Conservation (phyloP, 2,888 invertebrate genomes). For the Chrysopilus asiliformis region DNA sequence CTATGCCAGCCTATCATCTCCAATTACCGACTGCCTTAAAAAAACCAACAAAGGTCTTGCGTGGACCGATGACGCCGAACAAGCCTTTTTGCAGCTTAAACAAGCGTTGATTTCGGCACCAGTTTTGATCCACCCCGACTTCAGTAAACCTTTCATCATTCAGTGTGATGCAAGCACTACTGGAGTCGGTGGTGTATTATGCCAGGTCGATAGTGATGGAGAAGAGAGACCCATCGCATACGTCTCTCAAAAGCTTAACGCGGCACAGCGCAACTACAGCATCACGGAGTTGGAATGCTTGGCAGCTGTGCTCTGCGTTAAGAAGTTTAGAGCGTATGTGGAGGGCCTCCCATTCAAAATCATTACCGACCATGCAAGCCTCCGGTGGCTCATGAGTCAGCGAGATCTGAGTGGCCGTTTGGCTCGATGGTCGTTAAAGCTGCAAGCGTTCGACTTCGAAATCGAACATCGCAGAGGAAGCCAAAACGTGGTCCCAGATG, state of each 20-base stretch:
- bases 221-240: conserved; percentile 8
- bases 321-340: conserved; percentile 12
- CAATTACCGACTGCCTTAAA: conserved; percentile 1
- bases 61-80: neutral
- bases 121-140: neutral
- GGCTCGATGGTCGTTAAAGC: conserved; percentile 5
- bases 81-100: conserved; percentile 1
- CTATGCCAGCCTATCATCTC: neutral
- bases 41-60: neutral
- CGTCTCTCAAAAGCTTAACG: conserved; percentile 5
- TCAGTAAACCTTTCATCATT: conserved; percentile 1
- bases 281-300: conserved; percentile 15
- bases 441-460: conserved; percentile 3
- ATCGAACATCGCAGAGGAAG: conserved; percentile 6
- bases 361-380: conserved; percentile 16
- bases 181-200: conserved; percentile 5
- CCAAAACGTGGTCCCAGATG: conserved; percentile 6
- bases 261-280: conserved; percentile 6
- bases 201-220: neutral
- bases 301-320: conserved; percentile 11
- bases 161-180: conserved; percentile 1
- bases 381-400: conserved; percentile 6
- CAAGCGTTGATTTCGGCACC: neutral
- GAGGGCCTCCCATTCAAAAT: conserved; percentile 16
- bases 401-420: conserved; percentile 2